Conservation (phyloP, 2,797 vertebrate genomes). For the Alauda arvensis region DNA sequence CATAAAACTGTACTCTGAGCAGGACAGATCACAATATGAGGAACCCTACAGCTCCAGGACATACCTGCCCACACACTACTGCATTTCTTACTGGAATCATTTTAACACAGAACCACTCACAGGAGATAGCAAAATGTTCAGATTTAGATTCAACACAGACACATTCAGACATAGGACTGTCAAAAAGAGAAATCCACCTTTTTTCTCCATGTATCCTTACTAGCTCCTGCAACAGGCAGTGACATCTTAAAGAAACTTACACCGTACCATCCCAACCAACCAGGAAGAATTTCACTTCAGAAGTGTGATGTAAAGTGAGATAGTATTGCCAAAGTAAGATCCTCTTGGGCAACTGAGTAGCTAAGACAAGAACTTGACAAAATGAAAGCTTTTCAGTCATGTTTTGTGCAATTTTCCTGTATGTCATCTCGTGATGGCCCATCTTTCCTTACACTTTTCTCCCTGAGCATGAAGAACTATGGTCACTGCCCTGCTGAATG, state of each 20-base stretch:
- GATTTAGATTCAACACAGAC: neutral
- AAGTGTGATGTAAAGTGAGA: neutral
- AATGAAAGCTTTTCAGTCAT: neutral
- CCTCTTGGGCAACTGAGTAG: neutral
- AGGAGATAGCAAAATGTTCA: neutral
- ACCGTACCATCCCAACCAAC: neutral
- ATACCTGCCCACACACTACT: neutral
- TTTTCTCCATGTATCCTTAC: neutral
- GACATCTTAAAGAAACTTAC: neutral
- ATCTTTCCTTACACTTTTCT: neutral
- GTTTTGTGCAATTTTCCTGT: neutral
- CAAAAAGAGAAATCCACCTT: neutral
- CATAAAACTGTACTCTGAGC: neutral
- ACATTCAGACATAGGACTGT: neutral
- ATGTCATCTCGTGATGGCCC: neutral
- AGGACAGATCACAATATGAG: neutral
- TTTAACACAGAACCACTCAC: neutral
- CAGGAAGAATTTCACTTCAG: neutral
- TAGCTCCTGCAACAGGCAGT: neutral
- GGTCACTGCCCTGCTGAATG: neutral
- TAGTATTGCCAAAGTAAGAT: neutral
- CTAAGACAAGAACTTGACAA: neutral
- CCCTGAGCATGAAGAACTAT: neutral
- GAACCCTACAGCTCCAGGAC: neutral
- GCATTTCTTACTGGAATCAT: neutral